A percentile compares a stretch with the other conserved stretches of the same genome.
Evolutionary conservation across 2,888 invertebrate species (phyloP).

Genomic region (Conchocele bisecta): DNA sequence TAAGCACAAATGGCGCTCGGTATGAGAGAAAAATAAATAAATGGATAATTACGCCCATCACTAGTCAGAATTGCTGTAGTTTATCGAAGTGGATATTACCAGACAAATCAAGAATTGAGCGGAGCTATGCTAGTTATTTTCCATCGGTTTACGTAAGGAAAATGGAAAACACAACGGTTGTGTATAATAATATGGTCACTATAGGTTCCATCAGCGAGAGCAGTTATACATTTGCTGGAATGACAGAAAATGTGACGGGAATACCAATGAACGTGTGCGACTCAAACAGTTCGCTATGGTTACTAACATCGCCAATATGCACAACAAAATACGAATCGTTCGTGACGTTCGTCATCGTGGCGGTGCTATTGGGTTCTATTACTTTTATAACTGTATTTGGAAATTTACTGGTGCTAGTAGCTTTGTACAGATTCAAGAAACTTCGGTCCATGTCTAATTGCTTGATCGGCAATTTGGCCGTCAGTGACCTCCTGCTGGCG

Average conservation of each 20-base stretch:
- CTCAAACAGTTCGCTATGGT: conserved; percentile 67
- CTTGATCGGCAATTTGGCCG: conserved; percentile 82
- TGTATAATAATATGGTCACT: no score
- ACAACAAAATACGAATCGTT: conserved; percentile 70
- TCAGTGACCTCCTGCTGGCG: conserved; percentile 82
- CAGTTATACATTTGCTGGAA: not conserved
- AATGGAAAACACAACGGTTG: no score
- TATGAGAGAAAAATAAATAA: no score
- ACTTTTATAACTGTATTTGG: conserved; percentile 80
- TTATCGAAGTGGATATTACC: no score
- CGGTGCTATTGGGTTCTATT: conserved; percentile 74
- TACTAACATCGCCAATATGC: conserved; percentile 67
- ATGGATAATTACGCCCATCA: no score
- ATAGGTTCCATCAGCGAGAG: no score
- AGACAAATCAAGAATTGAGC: no score
- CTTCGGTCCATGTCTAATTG: conserved; percentile 82
- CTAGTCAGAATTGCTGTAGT: no score
- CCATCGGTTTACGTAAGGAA: no score
- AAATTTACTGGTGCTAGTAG: conserved; percentile 79
- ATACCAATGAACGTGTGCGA: conserved; percentile 55
- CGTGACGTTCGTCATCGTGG: conserved; percentile 68
- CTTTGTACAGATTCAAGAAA: conserved; percentile 77
- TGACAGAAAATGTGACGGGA: not conserved
- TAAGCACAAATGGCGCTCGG: no score
- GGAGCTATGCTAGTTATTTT: no score